Conservation (phyloP, 1,140 invertebrate genomes). For the Trichogramma pretiosum region DNA sequence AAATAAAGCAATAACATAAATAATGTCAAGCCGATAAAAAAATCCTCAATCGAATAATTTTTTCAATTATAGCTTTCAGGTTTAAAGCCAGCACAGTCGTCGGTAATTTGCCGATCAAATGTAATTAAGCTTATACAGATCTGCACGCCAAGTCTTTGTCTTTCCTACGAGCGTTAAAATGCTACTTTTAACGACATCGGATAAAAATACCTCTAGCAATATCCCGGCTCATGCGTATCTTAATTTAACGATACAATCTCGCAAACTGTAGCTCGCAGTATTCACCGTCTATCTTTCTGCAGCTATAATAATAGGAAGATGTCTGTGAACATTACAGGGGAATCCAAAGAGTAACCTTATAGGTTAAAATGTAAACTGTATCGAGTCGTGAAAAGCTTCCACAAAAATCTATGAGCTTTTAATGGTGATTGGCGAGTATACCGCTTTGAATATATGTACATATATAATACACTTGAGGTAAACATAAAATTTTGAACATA, state of each 20-base stretch:
- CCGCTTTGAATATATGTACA: no score
- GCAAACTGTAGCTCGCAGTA: no score
- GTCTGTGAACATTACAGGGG: not conserved
- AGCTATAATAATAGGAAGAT: slow-evolving; percentile 13
- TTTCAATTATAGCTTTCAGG: no score
- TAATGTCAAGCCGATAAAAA: no score
- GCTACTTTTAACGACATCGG: slow-evolving; percentile 30
- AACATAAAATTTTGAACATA: slow-evolving; percentile 15
- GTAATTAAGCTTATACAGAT: slow-evolving; percentile 28
- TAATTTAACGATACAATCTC: slow-evolving; percentile 12
- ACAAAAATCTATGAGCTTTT: slow-evolving; percentile 10
- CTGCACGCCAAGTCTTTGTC: slow-evolving; percentile 31
- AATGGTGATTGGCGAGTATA: slow-evolving; percentile 19
- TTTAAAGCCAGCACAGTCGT: no score
- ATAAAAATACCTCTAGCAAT: slow-evolving; percentile 24
- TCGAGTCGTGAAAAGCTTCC: slow-evolving; percentile 15
- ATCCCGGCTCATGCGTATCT: not conserved
- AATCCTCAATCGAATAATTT: no score
- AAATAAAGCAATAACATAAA: no score
- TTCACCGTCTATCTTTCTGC: no score
- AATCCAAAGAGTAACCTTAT: slow-evolving; percentile 12
- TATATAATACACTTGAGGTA: no score
- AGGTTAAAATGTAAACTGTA: slow-evolving; percentile 21
- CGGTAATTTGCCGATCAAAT: slow-evolving; percentile 30
- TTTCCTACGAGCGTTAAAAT: slow-evolving; percentile 21